Conservation (phyloP, 1,140 invertebrate genomes). For the Sitophilus oryzae region DNA sequence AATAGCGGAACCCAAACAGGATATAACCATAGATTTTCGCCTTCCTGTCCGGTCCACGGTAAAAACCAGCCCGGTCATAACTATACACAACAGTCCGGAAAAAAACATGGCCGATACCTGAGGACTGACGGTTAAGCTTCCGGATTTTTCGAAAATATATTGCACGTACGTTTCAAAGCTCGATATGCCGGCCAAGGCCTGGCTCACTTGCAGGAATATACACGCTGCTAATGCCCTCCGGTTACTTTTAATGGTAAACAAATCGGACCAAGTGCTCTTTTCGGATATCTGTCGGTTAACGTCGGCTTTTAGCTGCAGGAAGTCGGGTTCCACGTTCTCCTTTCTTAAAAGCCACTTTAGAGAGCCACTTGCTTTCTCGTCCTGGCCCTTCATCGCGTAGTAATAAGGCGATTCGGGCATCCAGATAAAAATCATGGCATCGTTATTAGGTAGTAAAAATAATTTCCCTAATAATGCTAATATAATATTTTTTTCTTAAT, state of each 20-base stretch:
- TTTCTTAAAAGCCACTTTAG: constrained; percentile 25
- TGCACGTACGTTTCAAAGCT: constrained; percentile 28
- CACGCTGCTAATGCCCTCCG: constrained; percentile 27
- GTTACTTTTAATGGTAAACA: constrained; percentile 30
- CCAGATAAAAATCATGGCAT: constrained; percentile 11
- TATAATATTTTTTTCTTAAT: too few relatives aligned
- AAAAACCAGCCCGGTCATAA: constrained; percentile 45
- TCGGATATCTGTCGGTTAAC: constrained; percentile 35
- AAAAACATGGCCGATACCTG: constrained; percentile 38
- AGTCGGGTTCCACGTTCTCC: constrained; percentile 31
- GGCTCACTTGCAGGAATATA: too few relatives aligned
- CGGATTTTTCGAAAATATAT: constrained; percentile 33
- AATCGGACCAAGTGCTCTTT: constrained; percentile 38
- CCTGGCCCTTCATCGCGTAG: constrained; percentile 26
- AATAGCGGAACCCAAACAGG: constrained; percentile 20
- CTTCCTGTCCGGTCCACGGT: constrained; percentile 46
- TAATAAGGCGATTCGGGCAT: constrained; percentile 33
- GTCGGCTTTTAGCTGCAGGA: constrained; percentile 27
- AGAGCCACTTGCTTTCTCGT: constrained; percentile 26
- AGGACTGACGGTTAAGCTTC: constrained; percentile 20
- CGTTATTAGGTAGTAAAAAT: too few relatives aligned
- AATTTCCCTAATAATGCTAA: too few relatives aligned
- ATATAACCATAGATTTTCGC: constrained; percentile 20
- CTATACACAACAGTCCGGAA: constrained; percentile 60
- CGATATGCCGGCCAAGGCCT: too few relatives aligned